Percentiles rank a stretch among this genome's conserved stretches.
These are phyloP conservation scores for Dryas iulia DNA, from an alignment of 1,140 invertebrate species.

Conservation along the genomic window DNA sequence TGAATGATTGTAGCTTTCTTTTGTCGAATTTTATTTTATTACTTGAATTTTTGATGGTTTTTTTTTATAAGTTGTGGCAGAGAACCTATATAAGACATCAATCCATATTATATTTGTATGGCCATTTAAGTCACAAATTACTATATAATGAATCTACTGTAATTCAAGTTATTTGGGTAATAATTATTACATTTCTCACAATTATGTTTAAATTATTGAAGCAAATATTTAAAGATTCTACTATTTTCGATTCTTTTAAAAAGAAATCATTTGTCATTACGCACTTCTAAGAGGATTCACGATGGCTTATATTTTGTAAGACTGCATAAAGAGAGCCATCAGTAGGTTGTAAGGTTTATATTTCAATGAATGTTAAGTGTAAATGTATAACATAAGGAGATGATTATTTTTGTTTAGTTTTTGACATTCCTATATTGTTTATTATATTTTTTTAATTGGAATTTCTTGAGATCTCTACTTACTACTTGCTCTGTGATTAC, in stretches of 20 bases:
- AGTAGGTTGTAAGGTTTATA: not conserved
- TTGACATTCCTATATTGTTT: not conserved
- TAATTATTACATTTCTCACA: not conserved
- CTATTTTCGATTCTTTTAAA: not conserved
- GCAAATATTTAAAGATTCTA: not conserved
- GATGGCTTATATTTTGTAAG: not conserved
- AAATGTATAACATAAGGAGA: not conserved
- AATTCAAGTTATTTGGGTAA: too few relatives aligned
- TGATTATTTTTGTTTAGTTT: not conserved
- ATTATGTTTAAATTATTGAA: not conserved
- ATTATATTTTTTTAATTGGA: slow-evolving; percentile 2
- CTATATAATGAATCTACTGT: too few relatives aligned
- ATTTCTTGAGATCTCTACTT: slow-evolving; percentile 16
- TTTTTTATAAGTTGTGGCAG: too few relatives aligned
- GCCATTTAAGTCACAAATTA: too few relatives aligned
- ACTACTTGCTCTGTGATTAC: slow-evolving; percentile 28
- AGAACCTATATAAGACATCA: too few relatives aligned
- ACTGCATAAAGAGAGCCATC: not conserved
- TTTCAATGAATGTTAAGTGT: not conserved
- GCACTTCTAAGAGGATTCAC: not conserved
- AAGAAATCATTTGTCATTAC: not conserved
- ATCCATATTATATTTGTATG: too few relatives aligned
- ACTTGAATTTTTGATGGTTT: not conserved
- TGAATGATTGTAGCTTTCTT: not conserved
- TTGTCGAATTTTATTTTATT: not conserved